Percentiles rank a stretch among this genome's conserved stretches.
These are phyloP conservation scores for Temnopleurus reevesii DNA, from an alignment of 53 echinoderm and acorn worm species.

Conservation along the genomic window DNA sequence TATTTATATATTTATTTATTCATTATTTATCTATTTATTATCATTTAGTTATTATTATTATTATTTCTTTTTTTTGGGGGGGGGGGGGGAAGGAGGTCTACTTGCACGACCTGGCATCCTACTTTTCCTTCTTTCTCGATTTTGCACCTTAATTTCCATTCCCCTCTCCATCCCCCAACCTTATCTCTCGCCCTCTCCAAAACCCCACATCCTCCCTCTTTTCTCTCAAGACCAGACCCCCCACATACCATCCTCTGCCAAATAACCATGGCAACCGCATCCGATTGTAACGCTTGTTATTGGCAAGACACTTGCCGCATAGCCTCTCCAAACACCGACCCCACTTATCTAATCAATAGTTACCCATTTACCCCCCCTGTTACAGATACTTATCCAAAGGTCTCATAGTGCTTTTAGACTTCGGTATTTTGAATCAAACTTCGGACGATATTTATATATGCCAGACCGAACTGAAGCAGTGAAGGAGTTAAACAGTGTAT, in stretches of 20 bases:
- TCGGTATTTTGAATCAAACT: conserved; percentile 20
- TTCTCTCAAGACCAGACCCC: neutral
- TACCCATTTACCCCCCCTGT: conserved; percentile 37
- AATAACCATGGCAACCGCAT: conserved; percentile 52
- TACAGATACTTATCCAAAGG: conserved; percentile 50
- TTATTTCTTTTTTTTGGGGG: too few species aligned
- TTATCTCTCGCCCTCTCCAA: neutral
- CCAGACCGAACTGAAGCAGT: neutral
- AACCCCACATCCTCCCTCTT: neutral
- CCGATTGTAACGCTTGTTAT: conserved; percentile 53
- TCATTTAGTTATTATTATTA: too few species aligned
- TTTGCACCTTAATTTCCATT: neutral
- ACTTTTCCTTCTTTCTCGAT: neutral
- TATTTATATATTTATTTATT: too few species aligned
- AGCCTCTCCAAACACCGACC: conserved; percentile 51
- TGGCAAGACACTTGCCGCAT: conserved; percentile 44
- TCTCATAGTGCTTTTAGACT: conserved; percentile 30
- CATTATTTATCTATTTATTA: too few species aligned
- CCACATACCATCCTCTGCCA: conserved; percentile 31
- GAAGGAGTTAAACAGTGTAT: neutral
- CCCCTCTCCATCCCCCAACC: neutral
- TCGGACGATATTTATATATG: conserved; percentile 3
- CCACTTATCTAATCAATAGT: conserved; percentile 57
- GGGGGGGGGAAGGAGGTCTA: too few species aligned
- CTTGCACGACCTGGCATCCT: too few species aligned